Conservation (phyloP, 2,797 vertebrate species). For the Pagetopsis macropterus region DNA sequence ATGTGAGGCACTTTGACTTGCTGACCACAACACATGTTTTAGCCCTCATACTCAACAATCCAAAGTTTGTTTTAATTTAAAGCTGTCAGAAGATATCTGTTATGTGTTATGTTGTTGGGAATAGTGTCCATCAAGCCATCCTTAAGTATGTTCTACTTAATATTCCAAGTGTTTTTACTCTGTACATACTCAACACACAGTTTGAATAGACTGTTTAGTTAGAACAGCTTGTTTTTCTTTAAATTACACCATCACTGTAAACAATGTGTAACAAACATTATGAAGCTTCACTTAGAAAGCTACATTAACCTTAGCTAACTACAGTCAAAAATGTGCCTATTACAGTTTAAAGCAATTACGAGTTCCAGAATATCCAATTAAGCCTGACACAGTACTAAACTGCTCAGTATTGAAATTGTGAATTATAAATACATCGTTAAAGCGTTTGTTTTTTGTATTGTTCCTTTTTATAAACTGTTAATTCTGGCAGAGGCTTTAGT, state of each 20-base stretch:
- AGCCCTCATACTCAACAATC: background rate
- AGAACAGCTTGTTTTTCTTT: background rate
- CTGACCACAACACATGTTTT: background rate
- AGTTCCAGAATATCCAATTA: slow-evolving; percentile 15
- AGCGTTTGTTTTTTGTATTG: background rate
- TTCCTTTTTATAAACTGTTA: background rate
- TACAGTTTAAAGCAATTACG: slow-evolving; percentile 24
- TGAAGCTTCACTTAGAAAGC: slow-evolving; percentile 36
- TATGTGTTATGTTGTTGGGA: background rate
- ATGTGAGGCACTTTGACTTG: too few species aligned
- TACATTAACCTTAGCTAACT: slow-evolving; percentile 52
- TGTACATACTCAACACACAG: background rate
- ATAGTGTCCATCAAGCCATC: background rate
- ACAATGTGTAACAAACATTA: slow-evolving; percentile 19
- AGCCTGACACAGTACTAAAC: slow-evolving; percentile 11
- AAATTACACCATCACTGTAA: slow-evolving; percentile 21
- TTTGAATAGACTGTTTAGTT: background rate
- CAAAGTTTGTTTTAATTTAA: background rate
- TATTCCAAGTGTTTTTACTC: background rate
- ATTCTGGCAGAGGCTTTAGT: background rate
- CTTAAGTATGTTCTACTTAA: background rate
- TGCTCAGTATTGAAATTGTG: background rate
- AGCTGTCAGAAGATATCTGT: background rate
- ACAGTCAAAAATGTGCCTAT: slow-evolving; percentile 41
- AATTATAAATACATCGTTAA: background rate